A percentile compares a stretch with the other conserved stretches of the same genome.
Evolutionary conservation across 2,888 invertebrate genomes (phyloP).

Genomic region (Nesidiocoris tenuis): DNA sequence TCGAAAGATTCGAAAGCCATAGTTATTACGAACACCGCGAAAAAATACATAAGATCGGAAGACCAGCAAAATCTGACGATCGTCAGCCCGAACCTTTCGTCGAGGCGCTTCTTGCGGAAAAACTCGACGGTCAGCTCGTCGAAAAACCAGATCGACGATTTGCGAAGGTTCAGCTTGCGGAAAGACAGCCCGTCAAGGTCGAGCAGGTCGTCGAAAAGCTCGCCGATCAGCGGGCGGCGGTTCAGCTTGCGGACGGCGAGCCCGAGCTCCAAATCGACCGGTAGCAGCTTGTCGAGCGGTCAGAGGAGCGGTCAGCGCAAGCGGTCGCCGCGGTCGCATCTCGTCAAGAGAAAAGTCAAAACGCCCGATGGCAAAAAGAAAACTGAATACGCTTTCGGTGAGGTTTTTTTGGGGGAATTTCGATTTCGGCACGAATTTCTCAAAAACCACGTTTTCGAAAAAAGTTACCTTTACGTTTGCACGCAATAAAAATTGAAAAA

Average conservation of each 20-base stretch:
- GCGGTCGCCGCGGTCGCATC: constrained; percentile 3
- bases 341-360: constrained; percentile 30
- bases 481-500: no score
- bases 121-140: neutral
- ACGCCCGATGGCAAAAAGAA: constrained; percentile 33
- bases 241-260: constrained; percentile 12
- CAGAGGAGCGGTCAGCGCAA: neutral
- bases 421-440: no score
- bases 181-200: neutral
- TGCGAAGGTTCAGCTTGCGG: constrained; percentile 23
- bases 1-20: constrained; percentile 29
- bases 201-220: neutral
- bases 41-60: constrained; percentile 30
- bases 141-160: constrained; percentile 4
- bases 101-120: constrained; percentile 3
- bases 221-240: constrained; percentile 14
- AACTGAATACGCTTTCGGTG: constrained; percentile 33
- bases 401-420: no score
- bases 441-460: no score
- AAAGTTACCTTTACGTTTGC: no score
- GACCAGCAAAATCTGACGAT: neutral
- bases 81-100: neutral
- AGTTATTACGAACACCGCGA: constrained; percentile 28
- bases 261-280: neutral
- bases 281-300: neutral